Conservation (phyloP, 2,888 invertebrate genomes). For the Cataglyphis rosenhaueri region DNA sequence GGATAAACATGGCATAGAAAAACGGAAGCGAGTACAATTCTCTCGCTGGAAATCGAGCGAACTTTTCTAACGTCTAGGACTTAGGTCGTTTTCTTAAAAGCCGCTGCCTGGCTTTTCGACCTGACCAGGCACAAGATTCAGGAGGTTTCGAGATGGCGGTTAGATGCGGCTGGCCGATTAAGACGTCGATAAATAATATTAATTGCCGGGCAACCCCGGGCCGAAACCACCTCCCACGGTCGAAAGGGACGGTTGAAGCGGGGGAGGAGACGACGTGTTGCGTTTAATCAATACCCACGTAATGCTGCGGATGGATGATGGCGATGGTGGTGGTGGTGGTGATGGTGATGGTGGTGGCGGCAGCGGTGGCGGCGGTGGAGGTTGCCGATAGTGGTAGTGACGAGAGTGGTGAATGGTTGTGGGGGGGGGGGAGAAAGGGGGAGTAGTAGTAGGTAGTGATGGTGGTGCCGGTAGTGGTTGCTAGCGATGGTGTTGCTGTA, state of each 20-base stretch:
- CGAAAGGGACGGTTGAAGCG: slow-evolving; percentile 47
- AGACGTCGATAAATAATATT: slow-evolving; percentile 85
- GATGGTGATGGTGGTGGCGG: slow-evolving; percentile 54
- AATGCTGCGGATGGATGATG: slow-evolving; percentile 78
- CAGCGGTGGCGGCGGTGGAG: slow-evolving; percentile 52
- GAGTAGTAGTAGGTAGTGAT: slow-evolving; percentile 39
- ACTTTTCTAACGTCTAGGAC: slow-evolving; percentile 7
- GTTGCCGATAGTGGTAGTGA: slow-evolving; percentile 51
- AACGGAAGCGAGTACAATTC: neutral
- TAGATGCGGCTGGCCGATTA: slow-evolving; percentile 84
- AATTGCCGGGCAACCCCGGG: slow-evolving; percentile 80
- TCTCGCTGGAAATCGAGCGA: neutral
- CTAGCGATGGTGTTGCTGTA: slow-evolving; percentile 73
- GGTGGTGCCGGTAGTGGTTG: slow-evolving; percentile 45
- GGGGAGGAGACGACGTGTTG: slow-evolving; percentile 77
- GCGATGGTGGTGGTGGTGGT: slow-evolving; percentile 66
- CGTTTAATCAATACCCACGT: slow-evolving; percentile 84
- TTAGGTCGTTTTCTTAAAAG: slow-evolving; percentile 35
- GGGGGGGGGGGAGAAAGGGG: slow-evolving; percentile 61
- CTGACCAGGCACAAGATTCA: slow-evolving; percentile 45
- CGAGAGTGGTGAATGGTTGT: slow-evolving; percentile 59
- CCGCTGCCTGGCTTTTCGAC: slow-evolving; percentile 39
- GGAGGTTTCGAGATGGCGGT: slow-evolving; percentile 69
- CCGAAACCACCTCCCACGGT: slow-evolving; percentile 63
- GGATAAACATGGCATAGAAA: slow-evolving; percentile 13